These are phyloP conservation scores for Hedychridium roseum DNA, from an alignment of 2,888 invertebrate genomes.

Conservation along the genomic window DNA sequence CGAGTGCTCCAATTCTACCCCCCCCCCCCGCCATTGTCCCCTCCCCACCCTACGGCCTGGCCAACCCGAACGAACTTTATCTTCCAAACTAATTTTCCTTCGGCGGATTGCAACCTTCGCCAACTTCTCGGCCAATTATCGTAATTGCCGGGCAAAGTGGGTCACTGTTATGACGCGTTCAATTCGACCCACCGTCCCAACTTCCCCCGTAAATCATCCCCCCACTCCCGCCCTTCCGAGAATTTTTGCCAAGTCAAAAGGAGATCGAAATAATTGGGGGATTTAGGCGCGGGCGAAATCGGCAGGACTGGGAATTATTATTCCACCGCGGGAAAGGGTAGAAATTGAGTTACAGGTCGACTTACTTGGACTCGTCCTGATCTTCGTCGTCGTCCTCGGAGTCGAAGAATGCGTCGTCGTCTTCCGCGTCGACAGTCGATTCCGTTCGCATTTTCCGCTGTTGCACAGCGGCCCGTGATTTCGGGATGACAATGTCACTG, in stretches of 20 bases:
- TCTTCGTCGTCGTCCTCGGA: slow-evolving; percentile 75
- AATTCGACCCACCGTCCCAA: too few species aligned
- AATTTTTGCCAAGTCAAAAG: too few species aligned
- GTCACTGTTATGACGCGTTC: too few species aligned
- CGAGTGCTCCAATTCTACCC: neutral
- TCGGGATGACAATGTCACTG: slow-evolving; percentile 69
- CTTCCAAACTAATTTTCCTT: slow-evolving; percentile 12
- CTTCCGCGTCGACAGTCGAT: slow-evolving; percentile 66
- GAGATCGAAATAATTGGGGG: too few species aligned
- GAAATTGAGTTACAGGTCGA: too few species aligned
- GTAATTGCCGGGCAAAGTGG: too few species aligned
- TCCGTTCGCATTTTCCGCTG: slow-evolving; percentile 67
- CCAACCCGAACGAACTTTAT: slow-evolving; percentile 3
- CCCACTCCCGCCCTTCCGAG: too few species aligned
- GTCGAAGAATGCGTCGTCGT: slow-evolving; percentile 78
- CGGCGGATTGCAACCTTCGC: neutral
- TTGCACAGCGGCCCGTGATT: slow-evolving; percentile 64
- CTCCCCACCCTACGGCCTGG: slow-evolving; percentile 16
- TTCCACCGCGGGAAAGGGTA: too few species aligned
- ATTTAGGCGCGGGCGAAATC: too few species aligned
- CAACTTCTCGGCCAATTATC: too few species aligned
- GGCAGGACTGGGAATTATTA: too few species aligned
- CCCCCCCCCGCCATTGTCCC: slow-evolving; percentile 10
- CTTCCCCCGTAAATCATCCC: too few species aligned
- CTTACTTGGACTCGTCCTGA: slow-evolving; percentile 65